Evolutionary conservation across 2,888 invertebrate species (phyloP), one percentile per base, ranked within the genome.

Genomic region (Hirudinaria manillensis): DNA sequence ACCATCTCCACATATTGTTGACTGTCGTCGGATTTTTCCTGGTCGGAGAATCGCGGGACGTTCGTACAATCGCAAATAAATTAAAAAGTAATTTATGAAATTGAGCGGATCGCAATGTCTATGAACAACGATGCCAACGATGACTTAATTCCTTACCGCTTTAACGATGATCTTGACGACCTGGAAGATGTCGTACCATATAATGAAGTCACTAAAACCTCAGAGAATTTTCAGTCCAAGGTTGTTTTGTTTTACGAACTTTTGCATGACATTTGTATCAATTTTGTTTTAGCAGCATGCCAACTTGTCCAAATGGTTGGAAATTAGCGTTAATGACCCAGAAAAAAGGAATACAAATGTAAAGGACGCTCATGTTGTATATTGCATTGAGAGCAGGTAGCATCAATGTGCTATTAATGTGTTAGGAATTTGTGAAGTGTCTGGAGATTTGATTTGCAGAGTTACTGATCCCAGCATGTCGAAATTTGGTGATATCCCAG

Each of bases 301-400:
- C 6, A 61, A 29, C 61, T 79, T 85, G 77, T 76, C 83, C 67
- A 82, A 84, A 81, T 85, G 84, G 84, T 83, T 84, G 83, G 83
- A 84, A 73, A 83, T 85, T 16, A 79, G 82, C 45, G 83, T 85
- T 2, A 81, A 82, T 29, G 85, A 85, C 65, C 83, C 85, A 76
- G 84, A 84, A 77, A 84, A 83, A 78, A 80, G 84, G 70, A 81
- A 81, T 1, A 81, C 81, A 29, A 79, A 80, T 61, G 83, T 85
- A 83, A 84, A 84, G 77, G 85, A 85, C 74, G 83, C 84, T 29
- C 84, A 80, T 77, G 81, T 83, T 75, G 84, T 84, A 0, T 85
- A 84, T 78, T 79, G 83, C 24, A 81, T 85, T 32, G 84, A 85
- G 79, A 83, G 84, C 77, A 83, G 83, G 83, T 84, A 27, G 29